A percentile compares a stretch with the other conserved stretches of the same genome.
Evolutionary conservation across 2,113 vertebrate genomes (phyloP).

Genomic region (Marmota flaviventris): DNA sequence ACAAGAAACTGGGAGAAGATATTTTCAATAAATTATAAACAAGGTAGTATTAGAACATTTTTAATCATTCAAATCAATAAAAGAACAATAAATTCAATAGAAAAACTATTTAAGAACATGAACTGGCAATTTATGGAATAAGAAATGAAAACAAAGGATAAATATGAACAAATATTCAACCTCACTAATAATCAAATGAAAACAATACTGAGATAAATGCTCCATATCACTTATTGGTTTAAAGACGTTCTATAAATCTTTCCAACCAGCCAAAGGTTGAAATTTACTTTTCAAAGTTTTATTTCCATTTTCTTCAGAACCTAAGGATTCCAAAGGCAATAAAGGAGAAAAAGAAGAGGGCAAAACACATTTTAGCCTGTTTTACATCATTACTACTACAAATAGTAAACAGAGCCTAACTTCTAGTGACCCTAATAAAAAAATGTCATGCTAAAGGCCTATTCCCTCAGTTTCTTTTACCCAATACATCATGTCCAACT

Average conservation of each 20-base stretch:
- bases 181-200: conserved; percentile 21
- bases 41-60: background rate
- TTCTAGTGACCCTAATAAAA: background rate
- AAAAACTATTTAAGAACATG: background rate
- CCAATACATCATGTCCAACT: background rate
- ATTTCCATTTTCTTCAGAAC: background rate
- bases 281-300: conserved; percentile 51
- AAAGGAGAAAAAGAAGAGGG: background rate
- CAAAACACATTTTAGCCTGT: background rate
- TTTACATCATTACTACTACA: background rate
- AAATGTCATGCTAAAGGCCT: background rate
- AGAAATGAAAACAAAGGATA: conserved; percentile 1
- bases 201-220: background rate
- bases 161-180: conserved; percentile 2
- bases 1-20: background rate
- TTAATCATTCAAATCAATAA: conserved; percentile 13
- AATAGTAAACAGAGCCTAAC: background rate
- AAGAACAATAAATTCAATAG: background rate
- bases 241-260: conserved; percentile 21
- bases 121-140: background rate
- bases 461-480: background rate
- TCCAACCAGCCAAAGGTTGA: background rate
- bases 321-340: background rate
- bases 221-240: background rate
- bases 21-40: conserved; percentile 24